Conservation (phyloP, 2,113 vertebrate species). For the Physeter macrocephalus region DNA sequence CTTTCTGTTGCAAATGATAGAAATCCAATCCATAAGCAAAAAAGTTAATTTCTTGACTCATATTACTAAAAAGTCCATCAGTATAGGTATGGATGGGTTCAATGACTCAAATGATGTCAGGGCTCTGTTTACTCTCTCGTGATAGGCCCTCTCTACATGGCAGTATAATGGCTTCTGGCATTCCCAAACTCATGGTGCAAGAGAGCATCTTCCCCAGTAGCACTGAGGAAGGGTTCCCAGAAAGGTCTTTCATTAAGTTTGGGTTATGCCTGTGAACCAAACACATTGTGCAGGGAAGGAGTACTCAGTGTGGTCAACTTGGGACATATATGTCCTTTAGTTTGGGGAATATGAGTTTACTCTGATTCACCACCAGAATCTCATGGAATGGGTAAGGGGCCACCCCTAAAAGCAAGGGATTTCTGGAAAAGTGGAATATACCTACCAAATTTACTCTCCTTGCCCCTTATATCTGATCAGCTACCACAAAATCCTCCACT, state of each 20-base stretch:
- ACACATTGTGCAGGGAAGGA: background rate
- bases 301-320: background rate
- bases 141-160: background rate
- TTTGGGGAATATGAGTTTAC: background rate
- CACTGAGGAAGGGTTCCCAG: background rate
- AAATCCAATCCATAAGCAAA: background rate
- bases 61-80: background rate
- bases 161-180: background rate
- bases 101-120: background rate
- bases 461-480: background rate
- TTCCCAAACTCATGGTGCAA: background rate
- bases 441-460: background rate
- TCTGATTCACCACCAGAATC: background rate
- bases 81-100: background rate
- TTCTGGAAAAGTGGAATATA: conserved; percentile 19
- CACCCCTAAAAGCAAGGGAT: background rate
- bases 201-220: background rate
- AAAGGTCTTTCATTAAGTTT: background rate
- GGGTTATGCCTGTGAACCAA: background rate
- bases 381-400: background rate
- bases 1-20: background rate
- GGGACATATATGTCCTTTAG: background rate
- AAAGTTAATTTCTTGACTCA: background rate
- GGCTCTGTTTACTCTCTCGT: background rate
- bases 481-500: background rate